A percentile compares a stretch with the other conserved stretches of the same genome.
These are phyloP conservation scores for Petromus typicus DNA, from an alignment of 2,113 vertebrate species.

Conservation along the genomic window DNA sequence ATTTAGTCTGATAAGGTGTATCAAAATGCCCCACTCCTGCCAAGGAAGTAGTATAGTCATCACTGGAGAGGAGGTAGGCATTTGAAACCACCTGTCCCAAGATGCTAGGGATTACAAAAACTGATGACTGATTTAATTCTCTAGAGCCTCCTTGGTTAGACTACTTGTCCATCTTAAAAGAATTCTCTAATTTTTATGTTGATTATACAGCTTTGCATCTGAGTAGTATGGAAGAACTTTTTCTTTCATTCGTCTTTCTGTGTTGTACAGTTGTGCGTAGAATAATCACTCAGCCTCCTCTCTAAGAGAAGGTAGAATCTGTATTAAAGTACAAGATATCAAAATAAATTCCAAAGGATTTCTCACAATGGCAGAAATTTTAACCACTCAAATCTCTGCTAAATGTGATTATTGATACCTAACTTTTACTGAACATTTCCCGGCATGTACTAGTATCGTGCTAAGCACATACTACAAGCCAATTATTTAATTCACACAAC, in stretches of 20 bases:
- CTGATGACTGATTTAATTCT: conserved; percentile 30
- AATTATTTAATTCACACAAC: conserved; percentile 34
- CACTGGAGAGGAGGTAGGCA: conserved; percentile 18
- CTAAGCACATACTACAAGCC: neutral
- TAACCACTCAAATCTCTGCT: neutral
- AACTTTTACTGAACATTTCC: neutral
- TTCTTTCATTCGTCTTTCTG: conserved; percentile 35
- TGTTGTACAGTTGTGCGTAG: neutral
- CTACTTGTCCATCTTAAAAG: conserved; percentile 5
- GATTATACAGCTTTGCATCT: conserved; percentile 42
- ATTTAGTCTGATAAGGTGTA: conserved; percentile 51
- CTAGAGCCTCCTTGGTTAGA: neutral
- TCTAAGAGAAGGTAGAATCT: neutral
- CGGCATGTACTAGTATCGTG: neutral
- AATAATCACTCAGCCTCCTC: neutral
- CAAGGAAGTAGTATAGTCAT: neutral
- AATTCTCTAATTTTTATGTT: conserved; percentile 53
- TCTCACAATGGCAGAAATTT: neutral
- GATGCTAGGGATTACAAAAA: conserved; percentile 30
- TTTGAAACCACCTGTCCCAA: conserved; percentile 28
- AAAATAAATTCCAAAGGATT: conserved; percentile 7
- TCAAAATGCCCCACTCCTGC: neutral
- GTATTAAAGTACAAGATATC: neutral
- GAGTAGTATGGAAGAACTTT: neutral
- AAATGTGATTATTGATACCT: conserved; percentile 5